phyloP scores from a whole-genome alignment of 2,888 invertebrate genomes.

The Habroteleia sp. region DNA sequence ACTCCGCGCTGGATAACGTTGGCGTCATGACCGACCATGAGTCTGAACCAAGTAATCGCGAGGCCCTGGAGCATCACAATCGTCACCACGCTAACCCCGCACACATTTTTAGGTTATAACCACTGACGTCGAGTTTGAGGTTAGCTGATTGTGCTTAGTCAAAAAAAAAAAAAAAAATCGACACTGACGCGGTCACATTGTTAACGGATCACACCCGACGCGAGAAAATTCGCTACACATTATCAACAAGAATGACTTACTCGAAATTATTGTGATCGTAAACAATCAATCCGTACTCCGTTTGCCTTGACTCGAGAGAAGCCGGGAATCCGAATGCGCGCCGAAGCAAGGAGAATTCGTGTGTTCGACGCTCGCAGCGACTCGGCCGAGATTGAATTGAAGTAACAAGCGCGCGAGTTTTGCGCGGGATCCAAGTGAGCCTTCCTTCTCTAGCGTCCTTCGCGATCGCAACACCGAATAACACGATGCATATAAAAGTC shows the following conservation, averaged over 20 bases:
- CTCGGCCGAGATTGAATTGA: conserved; percentile 45
- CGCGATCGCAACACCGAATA: conserved; percentile 7
- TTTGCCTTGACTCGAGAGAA: conserved; percentile 6
- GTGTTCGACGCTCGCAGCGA: conserved; percentile 37
- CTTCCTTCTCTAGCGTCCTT: conserved; percentile 34
- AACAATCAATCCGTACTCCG: conserved; percentile 1
- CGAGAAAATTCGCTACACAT: too few species aligned
- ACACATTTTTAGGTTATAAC: conserved; percentile 39
- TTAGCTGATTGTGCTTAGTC: too few species aligned
- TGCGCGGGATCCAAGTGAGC: conserved; percentile 40
- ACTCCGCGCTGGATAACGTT: too few species aligned
- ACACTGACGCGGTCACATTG: too few species aligned
- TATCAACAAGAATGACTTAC: too few species aligned
- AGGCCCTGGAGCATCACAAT: conserved; percentile 6
- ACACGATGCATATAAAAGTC: conserved; percentile 42
- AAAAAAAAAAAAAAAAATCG: too few species aligned
- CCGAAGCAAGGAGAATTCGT: conserved; percentile 25
- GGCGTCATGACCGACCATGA: too few species aligned
- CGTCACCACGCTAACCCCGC: conserved; percentile 25
- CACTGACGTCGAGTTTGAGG: conserved; percentile 18
- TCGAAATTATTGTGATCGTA: background rate
- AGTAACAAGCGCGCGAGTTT: conserved; percentile 32
- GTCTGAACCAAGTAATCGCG: too few species aligned
- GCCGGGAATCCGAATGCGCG: conserved; percentile 47
- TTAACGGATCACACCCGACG: too few species aligned